phyloP scores from a whole-genome alignment of 2,888 invertebrate genomes.

The Campoplex nolae region DNA sequence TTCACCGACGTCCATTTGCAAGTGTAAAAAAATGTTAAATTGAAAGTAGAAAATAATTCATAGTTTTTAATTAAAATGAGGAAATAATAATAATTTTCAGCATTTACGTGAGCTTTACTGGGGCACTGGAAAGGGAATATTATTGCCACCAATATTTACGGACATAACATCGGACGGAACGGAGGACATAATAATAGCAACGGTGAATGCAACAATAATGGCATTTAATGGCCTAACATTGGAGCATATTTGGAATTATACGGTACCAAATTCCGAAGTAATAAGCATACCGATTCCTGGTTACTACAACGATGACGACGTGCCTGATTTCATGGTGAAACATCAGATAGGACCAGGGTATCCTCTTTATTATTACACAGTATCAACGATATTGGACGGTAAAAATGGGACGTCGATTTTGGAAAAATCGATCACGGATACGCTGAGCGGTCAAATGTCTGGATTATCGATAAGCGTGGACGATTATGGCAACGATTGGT shows the following conservation, averaged over 20 bases:
- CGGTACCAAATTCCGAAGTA: slow-evolving; percentile 88
- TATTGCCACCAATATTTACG: slow-evolving; percentile 88
- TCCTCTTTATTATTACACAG: slow-evolving; percentile 91
- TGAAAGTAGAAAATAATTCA: background rate
- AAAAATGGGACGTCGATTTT: slow-evolving; percentile 87
- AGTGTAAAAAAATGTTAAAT: background rate
- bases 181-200: slow-evolving; percentile 90
- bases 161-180: slow-evolving; percentile 90
- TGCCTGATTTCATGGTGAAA: slow-evolving; percentile 92
- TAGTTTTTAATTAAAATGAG: background rate
- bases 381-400: slow-evolving; percentile 87
- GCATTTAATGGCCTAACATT: slow-evolving; percentile 90
- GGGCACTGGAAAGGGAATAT: slow-evolving; percentile 88
- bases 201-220: slow-evolving; percentile 90
- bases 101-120: slow-evolving; percentile 86
- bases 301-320: slow-evolving; percentile 91
- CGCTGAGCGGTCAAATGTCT: slow-evolving; percentile 87
- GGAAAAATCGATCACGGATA: slow-evolving; percentile 87
- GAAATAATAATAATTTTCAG: slow-evolving; percentile 76
- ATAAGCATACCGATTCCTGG: slow-evolving; percentile 92
- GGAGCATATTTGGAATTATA: slow-evolving; percentile 90
- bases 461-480: slow-evolving; percentile 87
- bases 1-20: too few species aligned
- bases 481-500: slow-evolving; percentile 90
- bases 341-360: slow-evolving; percentile 89